These are phyloP conservation scores for Parnassius glacialis DNA, from an alignment of 2,888 invertebrate genomes.

Conservation along the genomic window DNA sequence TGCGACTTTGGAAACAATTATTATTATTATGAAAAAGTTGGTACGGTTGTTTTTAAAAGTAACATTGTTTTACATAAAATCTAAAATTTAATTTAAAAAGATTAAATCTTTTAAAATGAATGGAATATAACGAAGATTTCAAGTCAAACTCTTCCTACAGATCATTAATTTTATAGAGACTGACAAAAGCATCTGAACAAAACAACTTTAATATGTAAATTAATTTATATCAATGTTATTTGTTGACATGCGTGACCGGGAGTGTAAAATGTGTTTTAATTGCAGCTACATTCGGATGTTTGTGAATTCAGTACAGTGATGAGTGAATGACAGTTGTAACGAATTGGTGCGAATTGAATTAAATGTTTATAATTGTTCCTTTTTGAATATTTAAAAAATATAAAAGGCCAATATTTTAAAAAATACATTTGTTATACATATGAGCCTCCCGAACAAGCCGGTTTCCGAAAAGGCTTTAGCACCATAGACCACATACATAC, in stretches of 20 bases:
- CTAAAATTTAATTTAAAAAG: too few relatives aligned
- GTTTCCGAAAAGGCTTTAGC: too few relatives aligned
- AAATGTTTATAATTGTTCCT: conserved; percentile 1
- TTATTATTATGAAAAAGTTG: too few relatives aligned
- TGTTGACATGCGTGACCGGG: conserved; percentile 33
- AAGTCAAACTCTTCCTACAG: not conserved
- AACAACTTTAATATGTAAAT: conserved; percentile 30
- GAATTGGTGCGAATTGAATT: conserved; percentile 15
- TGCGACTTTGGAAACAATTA: too few relatives aligned
- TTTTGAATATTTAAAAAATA: too few relatives aligned
- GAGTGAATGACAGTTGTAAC: conserved; percentile 22
- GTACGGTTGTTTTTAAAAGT: not conserved
- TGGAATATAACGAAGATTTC: too few relatives aligned
- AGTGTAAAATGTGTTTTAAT: conserved; percentile 34
- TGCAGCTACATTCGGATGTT: conserved; percentile 21
- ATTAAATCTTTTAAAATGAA: too few relatives aligned
- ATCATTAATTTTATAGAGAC: conserved; percentile 16
- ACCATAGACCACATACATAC: too few relatives aligned
- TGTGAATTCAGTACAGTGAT: conserved; percentile 12
- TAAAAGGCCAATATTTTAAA: too few relatives aligned
- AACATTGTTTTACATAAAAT: not conserved
- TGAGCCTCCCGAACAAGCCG: too few relatives aligned
- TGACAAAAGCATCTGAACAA: conserved; percentile 2
- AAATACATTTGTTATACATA: too few relatives aligned
- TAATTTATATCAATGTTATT: conserved; percentile 26